phyloP scores from a whole-genome alignment of 2,113 vertebrate species.

The Corythoichthys haematopterus region DNA sequence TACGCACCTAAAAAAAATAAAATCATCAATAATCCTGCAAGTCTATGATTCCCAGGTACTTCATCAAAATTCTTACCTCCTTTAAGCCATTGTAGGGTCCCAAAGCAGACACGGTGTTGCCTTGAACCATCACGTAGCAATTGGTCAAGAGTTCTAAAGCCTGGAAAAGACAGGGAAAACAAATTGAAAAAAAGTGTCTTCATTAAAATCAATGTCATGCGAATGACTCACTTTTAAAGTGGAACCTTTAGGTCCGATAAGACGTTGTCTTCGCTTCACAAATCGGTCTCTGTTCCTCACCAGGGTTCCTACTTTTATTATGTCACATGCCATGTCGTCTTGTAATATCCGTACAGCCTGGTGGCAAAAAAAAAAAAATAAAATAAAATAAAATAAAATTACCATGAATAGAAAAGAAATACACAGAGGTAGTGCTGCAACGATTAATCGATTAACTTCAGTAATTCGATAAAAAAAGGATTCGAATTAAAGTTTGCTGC shows the following conservation, averaged over 20 bases:
- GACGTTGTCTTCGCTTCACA: conserved; percentile 89
- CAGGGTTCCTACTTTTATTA: conserved; percentile 90
- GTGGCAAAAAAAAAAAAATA: conserved; percentile 5
- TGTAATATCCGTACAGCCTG: conserved; percentile 91
- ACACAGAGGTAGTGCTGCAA: no score
- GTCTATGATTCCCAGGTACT: not conserved
- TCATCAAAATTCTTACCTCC: conserved; percentile 73
- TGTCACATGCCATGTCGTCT: conserved; percentile 92
- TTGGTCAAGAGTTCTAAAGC: conserved; percentile 90
- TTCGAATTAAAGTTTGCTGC: no score
- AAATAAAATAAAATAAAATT: no score
- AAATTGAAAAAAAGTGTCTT: no score
- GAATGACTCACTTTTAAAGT: conserved; percentile 82
- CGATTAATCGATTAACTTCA: no score
- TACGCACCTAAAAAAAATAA: conserved; percentile 79
- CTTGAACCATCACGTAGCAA: conserved; percentile 98
- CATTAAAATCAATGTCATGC: no score
- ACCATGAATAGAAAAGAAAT: not conserved
- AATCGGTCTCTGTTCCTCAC: conserved; percentile 92
- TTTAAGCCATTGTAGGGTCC: conserved; percentile 87
- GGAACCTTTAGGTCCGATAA: conserved; percentile 95
- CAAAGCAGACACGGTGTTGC: conserved; percentile 92
- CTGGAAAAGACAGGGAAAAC: conserved; percentile 51
- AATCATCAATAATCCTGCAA: no score
- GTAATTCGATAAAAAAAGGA: no score